phyloP scores from a whole-genome alignment of 2,113 vertebrate genomes.

The Syngnathoides biaculeatus region DNA sequence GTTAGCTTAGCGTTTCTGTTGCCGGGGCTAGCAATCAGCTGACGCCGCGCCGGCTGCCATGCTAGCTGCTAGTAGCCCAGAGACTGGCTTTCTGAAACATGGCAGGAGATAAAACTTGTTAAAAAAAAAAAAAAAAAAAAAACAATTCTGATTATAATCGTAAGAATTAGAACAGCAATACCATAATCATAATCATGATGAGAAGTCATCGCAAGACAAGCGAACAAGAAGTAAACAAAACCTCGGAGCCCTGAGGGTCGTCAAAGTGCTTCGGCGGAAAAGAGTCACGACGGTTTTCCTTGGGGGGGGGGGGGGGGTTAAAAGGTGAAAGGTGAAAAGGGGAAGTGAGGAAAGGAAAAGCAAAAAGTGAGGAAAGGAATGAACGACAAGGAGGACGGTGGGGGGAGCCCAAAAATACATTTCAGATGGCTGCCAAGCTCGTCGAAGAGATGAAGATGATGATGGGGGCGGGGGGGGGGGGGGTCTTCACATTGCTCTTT shows the following conservation, averaged over 20 bases:
- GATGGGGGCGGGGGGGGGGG: neutral
- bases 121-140: neutral
- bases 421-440: neutral
- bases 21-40: too few species aligned
- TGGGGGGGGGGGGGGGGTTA: too few species aligned
- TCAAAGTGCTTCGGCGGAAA: conserved; percentile 56
- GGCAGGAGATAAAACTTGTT: neutral
- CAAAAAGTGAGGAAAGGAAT: neutral
- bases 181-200: neutral
- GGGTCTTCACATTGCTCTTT: neutral
- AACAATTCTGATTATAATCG: neutral
- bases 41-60: too few species aligned
- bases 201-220: neutral
- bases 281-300: conserved; percentile 4
- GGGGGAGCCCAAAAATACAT: neutral
- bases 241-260: conserved; percentile 63
- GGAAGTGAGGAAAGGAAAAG: neutral
- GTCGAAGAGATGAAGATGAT: neutral
- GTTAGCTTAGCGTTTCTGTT: too few species aligned
- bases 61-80: too few species aligned
- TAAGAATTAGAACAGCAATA: neutral
- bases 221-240: conserved; percentile 47
- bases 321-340: neutral
- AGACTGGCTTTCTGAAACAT: neutral
- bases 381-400: neutral